Conservation (phyloP, 2,888 invertebrate genomes). For the Caenorhabditis auriculariae region DNA sequence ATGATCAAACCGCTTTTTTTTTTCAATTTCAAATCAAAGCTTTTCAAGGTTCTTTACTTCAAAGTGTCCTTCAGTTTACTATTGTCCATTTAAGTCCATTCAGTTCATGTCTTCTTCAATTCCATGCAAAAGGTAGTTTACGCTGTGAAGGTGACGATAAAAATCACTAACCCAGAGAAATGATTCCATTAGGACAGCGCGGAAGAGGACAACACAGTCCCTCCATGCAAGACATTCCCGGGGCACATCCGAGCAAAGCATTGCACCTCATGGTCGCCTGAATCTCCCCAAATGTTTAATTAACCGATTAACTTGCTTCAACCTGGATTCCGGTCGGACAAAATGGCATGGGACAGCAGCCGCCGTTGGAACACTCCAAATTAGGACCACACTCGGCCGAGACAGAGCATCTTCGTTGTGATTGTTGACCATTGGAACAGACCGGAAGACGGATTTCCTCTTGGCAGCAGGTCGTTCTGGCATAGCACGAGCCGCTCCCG, state of each 20-base stretch:
- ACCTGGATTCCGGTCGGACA: conserved; percentile 59
- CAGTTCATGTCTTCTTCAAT: no score
- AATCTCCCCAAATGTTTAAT: conserved; percentile 14
- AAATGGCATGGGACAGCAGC: conserved; percentile 59
- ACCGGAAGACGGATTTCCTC: conserved; percentile 27
- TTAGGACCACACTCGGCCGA: conserved; percentile 49
- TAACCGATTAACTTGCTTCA: conserved; percentile 15
- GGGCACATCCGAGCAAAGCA: conserved; percentile 21
- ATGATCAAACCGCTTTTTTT: no score
- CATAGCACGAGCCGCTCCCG: conserved; percentile 34
- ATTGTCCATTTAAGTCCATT: no score
- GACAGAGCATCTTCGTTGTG: conserved; percentile 21
- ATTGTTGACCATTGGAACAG: conserved; percentile 21
- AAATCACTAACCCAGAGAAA: conserved; percentile 19
- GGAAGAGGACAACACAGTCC: conserved; percentile 57
- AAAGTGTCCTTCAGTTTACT: no score
- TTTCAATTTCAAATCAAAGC: no score
- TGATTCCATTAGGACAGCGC: conserved; percentile 50
- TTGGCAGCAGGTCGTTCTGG: conserved; percentile 50
- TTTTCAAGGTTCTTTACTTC: no score
- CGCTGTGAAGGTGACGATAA: background rate
- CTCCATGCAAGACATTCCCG: conserved; percentile 49
- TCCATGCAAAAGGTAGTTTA: no score
- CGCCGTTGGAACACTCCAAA: conserved; percentile 59
- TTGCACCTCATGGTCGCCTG: conserved; percentile 37